A percentile compares a stretch with the other conserved stretches of the same genome.
Conservation (phyloP, 2,797 vertebrate genomes). For the Alosa sapidissima region DNA sequence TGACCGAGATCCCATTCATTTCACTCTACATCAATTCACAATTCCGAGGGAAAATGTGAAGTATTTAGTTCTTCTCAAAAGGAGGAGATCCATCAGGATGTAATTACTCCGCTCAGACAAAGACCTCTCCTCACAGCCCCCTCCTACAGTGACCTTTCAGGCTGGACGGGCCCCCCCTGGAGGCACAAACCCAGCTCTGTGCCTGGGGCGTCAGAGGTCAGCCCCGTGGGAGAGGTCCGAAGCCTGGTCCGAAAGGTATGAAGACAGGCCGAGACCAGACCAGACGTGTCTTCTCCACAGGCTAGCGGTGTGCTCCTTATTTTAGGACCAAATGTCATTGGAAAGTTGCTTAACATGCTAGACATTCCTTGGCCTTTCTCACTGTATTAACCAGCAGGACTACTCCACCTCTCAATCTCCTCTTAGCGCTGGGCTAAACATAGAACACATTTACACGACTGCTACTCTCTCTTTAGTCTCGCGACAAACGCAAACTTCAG, state of each 20-base stretch:
- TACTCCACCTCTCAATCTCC: too few species aligned
- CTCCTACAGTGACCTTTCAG: constrained; percentile 35
- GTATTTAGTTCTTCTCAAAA: constrained; percentile 23
- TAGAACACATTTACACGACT: too few species aligned
- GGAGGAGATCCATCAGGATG: constrained; percentile 38
- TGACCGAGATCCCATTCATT: constrained; percentile 7
- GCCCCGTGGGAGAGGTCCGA: background rate
- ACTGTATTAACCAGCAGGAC: background rate
- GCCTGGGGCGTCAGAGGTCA: background rate
- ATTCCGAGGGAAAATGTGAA: constrained; percentile 23
- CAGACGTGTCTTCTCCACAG: background rate
- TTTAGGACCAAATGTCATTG: background rate
- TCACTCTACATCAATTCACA: constrained; percentile 24
- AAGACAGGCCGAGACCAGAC: background rate
- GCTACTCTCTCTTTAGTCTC: too few species aligned
- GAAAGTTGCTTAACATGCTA: background rate
- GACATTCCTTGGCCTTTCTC: background rate
- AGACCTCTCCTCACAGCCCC: constrained; percentile 26
- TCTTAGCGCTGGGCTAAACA: too few species aligned
- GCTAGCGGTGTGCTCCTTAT: background rate
- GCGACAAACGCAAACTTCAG: background rate
- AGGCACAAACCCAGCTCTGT: constrained; percentile 37
- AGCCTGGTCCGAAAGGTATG: background rate
- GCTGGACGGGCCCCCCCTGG: constrained; percentile 12
- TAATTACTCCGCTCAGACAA: constrained; percentile 35